phyloP scores from a whole-genome alignment of 2,888 invertebrate species.

The Dioctria rufipes region DNA sequence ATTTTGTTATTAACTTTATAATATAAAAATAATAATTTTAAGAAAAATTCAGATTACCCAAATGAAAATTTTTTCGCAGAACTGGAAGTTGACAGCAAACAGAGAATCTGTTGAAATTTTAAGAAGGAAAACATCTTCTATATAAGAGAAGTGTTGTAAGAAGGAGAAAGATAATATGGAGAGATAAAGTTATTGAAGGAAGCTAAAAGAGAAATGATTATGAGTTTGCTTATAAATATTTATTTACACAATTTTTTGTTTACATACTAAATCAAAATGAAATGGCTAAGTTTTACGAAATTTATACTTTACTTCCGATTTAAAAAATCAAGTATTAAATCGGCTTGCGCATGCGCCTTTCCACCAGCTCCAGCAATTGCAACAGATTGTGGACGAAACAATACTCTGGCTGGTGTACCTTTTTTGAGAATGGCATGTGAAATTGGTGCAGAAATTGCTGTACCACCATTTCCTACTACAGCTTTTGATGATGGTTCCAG shows the following conservation, averaged over 20 bases:
- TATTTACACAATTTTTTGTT: background rate
- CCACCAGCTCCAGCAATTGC: conserved; percentile 85
- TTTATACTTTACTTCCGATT: conserved; percentile 56
- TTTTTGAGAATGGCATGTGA: conserved; percentile 77
- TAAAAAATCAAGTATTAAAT: conserved; percentile 75
- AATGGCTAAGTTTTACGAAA: background rate
- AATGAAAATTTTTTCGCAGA: background rate
- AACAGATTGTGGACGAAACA: conserved; percentile 79
- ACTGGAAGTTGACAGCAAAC: background rate
- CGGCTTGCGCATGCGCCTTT: conserved; percentile 82
- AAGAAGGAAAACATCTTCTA: background rate
- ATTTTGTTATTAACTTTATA: conserved; percentile 12
- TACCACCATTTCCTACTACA: conserved; percentile 77
- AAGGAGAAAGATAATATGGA: too few species aligned
- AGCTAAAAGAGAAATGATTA: too few species aligned
- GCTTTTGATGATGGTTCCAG: conserved; percentile 80
- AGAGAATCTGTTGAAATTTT: background rate
- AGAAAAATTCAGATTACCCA: background rate
- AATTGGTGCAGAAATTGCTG: conserved; percentile 80
- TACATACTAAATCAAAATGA: background rate
- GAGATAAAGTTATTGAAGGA: too few species aligned
- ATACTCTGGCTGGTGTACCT: conserved; percentile 76
- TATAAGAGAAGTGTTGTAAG: too few species aligned
- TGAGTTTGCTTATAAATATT: too few species aligned
- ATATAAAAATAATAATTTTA: background rate